A percentile compares a stretch with the other conserved stretches of the same genome.
Conservation (phyloP, 2,797 vertebrate genomes). For the Xenops minutus region DNA sequence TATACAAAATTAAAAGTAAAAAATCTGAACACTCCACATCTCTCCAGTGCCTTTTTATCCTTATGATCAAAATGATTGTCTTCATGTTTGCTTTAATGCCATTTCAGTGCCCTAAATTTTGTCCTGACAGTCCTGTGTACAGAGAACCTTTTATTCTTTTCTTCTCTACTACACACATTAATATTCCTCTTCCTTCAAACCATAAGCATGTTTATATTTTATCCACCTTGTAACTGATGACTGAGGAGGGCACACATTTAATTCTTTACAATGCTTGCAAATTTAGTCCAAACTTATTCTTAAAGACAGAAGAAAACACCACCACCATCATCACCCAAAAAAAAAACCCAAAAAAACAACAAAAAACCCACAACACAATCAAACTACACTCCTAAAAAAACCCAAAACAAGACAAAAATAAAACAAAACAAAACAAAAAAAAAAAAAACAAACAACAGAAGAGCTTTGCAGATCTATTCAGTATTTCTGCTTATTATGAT, state of each 20-base stretch:
- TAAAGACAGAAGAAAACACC: neutral
- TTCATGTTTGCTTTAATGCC: neutral
- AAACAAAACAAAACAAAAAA: too few relatives aligned
- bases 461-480: neutral
- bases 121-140: neutral
- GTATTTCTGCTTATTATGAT: neutral
- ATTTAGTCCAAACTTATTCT: neutral
- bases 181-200: neutral
- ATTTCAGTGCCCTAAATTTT: neutral
- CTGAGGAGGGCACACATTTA: neutral
- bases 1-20: neutral
- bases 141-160: neutral
- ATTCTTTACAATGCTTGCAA: neutral
- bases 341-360: neutral
- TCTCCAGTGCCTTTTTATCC: accelerated
- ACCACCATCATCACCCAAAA: accelerated
- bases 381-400: too few relatives aligned
- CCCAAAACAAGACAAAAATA: too few relatives aligned
- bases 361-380: neutral
- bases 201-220: neutral
- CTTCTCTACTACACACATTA: neutral
- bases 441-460: neutral
- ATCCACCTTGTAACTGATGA: neutral
- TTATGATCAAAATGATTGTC: neutral
- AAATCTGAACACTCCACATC: neutral